These are phyloP conservation scores for Rotaria socialis DNA, from an alignment of 2,888 invertebrate genomes.

Conservation along the genomic window DNA sequence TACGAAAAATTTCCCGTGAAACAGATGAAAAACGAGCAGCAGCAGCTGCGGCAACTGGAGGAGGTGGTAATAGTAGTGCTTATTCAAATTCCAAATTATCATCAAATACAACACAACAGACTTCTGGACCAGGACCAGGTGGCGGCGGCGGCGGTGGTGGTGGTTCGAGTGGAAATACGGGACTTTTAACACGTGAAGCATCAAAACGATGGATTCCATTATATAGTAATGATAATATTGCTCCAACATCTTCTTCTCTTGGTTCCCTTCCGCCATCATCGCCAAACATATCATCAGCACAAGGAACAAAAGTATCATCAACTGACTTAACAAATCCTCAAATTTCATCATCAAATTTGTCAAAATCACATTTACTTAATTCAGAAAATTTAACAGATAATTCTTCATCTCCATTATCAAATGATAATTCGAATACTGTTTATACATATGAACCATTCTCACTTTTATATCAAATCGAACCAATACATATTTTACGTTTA, in stretches of 20 bases:
- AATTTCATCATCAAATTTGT: not conserved
- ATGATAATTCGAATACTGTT: not conserved
- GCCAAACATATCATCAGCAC: not conserved
- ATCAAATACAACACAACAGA: not conserved
- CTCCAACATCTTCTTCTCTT: not conserved
- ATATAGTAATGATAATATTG: constrained; percentile 22
- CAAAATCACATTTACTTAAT: constrained; percentile 1
- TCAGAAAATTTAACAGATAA: not conserved
- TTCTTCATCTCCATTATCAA: not conserved
- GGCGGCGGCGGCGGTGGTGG: not conserved
- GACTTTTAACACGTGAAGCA: constrained; percentile 3
- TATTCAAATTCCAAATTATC: not conserved
- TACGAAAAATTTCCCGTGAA: constrained; percentile 36
- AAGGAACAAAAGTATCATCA: not conserved
- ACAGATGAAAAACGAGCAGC: constrained; percentile 36
- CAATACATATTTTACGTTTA: constrained; percentile 28
- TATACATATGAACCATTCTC: constrained; percentile 33
- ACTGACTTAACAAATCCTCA: not conserved
- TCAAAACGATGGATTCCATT: constrained; percentile 37
- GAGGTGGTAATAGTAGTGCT: not conserved
- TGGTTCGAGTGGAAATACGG: not conserved
- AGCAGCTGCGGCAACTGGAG: not conserved
- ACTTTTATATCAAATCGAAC: not conserved
- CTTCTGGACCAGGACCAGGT: constrained; percentile 15
- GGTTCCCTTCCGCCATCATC: not conserved